Evolutionary conservation across 2,113 vertebrate species (phyloP), one percentile per base, ranked within the genome.

Genomic region (Rhinoptilus africanus): DNA sequence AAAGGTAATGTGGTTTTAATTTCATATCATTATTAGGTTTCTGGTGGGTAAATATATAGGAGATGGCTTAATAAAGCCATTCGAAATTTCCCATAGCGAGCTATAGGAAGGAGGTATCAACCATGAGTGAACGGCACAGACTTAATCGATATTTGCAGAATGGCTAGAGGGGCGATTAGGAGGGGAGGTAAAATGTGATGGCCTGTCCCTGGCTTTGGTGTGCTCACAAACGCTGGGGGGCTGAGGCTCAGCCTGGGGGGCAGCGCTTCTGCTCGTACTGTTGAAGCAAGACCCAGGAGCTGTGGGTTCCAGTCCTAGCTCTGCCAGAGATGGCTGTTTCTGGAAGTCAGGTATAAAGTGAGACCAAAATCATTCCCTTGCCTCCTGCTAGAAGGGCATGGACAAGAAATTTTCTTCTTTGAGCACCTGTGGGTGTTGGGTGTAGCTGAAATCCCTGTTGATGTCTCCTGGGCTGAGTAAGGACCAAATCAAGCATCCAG

Each of bases 1-100:
- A 88, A 87, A 96, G 71, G 67, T 97, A 96, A 96, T 88, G 91
- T 76, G 57, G 0, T 96, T 97, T 96, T 95, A 95, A 96, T 97
- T 94, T 94, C 74, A 37, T 67, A 8, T 54, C 77, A 54, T 95
- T 94, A 85, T 89, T 91, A 92, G 59, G 37, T 79, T 79, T 50
- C 71, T 73, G 14, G 57, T 91, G 82, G 86, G 84, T 89, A 95
- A 93, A 96, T 77, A 78, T 59, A 84, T 73, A 69, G 91, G 9
- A 85, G 69, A 43, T 73, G n/a, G 62, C 62, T 90, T 95, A 95
- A 95, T 66, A 85, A 87, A 85, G 53, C 81, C 73, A 50, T 89
- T 10, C 85, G 82, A 76, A 89, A 62, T 92, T 91, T 96, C 50
- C 28, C 34, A 5, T 32, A 79, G 37, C 0, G 1, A 81, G 62